A percentile compares a stretch with the other conserved stretches of the same genome.
phyloP scores from a whole-genome alignment of 2,113 vertebrate genomes.

The Ophthalmotilapia sp. region DNA sequence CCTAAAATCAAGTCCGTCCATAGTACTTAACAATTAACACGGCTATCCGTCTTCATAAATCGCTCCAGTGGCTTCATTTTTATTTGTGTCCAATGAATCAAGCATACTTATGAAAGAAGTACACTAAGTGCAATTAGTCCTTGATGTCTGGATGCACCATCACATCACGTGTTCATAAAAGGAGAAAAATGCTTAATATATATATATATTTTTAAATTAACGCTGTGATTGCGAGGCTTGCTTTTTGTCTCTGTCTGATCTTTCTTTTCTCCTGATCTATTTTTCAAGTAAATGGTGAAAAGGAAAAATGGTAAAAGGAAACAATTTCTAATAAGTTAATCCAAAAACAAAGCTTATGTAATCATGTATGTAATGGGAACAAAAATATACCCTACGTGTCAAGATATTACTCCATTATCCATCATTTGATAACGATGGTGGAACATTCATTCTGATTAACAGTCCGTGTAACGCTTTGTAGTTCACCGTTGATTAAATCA shows the following conservation, averaged over 20 bases:
- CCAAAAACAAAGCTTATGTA: not conserved
- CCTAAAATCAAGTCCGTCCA: not conserved
- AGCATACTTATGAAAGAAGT: not conserved
- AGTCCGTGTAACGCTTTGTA: fast-evolving
- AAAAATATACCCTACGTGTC: not conserved
- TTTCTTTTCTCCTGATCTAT: not conserved
- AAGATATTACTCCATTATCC: not conserved
- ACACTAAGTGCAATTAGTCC: not conserved
- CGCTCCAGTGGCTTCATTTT: not conserved
- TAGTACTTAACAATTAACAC: not conserved
- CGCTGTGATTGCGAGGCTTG: not conserved
- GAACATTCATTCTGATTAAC: not conserved
- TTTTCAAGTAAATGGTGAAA: not conserved
- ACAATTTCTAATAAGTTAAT: not conserved
- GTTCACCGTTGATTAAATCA: not conserved
- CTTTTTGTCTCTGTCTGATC: not conserved
- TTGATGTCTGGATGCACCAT: not conserved
- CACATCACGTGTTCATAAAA: not conserved
- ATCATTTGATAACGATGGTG: not conserved
- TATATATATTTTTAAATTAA: not conserved
- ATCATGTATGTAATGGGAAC: not conserved
- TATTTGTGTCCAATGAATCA: not conserved
- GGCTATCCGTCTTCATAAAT: not conserved
- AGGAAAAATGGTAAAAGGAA: not conserved
- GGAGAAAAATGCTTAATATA: not conserved